Evolutionary conservation across 1,140 invertebrate species (phyloP), one percentile per base, ranked within the genome.

Genomic region (Mesaphorura yosii): DNA sequence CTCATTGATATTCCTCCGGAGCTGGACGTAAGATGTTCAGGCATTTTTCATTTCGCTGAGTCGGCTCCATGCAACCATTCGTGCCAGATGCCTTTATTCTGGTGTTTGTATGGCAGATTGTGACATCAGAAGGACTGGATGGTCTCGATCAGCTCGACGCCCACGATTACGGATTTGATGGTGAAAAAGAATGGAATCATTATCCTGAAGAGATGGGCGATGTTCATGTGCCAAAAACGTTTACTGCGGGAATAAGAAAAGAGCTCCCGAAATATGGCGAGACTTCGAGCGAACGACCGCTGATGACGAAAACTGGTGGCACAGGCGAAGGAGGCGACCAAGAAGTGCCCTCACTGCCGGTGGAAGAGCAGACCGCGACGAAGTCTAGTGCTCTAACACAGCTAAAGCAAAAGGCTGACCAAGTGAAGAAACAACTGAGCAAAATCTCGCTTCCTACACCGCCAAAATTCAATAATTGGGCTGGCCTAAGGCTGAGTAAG

Each of bases 371-470:
- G 34, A 41, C 50, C 0, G n/a, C n/a, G n/a, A 40, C 48, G 17
- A 51, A 46, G 20, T 25, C 31, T 14, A 50, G 31, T 41, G 40
- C 51, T 14, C 51, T 58, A 42, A 48, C 50, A 14, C 56, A 59
- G 17, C 28, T 52, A 0, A 54, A 52, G 19, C 23, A 25, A 4
- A 55, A 53, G 40, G 49, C 58, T n/a, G 60, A 44, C 23, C 49
- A 57, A 41, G 38, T 62, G 17, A 56, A 55, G 23, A 40, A 53
- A 25, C 29, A 38, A 81, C 40, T 73, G 70, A 52, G 71, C 74
- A 26, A 76, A 75, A 60, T 73, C 75, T 63, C 67, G 12, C 58
- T 78, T 37, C 62, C 64, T 12, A 62, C 63, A n/a, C 50, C 59
- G 17, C 66, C 66, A 6, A 66, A 67, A 53, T 60, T 65, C 39